phyloP scores from a whole-genome alignment of 2,797 vertebrate genomes.

The Anas georgica region DNA sequence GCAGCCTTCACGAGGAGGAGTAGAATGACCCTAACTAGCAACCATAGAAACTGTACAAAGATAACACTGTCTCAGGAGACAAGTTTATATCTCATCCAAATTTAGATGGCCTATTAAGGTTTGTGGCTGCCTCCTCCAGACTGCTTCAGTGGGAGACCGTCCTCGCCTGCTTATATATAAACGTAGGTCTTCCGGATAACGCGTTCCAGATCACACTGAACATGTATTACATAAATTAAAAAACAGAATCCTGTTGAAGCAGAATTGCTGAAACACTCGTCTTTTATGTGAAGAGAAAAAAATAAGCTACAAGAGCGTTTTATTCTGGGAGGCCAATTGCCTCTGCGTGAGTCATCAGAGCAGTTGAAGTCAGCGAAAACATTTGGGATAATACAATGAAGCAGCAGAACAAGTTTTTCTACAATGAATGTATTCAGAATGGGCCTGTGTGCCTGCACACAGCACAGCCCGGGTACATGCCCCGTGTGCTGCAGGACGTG shows the following conservation, averaged over 20 bases:
- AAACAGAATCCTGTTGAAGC: background rate
- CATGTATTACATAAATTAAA: background rate
- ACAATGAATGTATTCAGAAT: constrained; percentile 8
- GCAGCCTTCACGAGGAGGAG: background rate
- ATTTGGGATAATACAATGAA: constrained; percentile 60
- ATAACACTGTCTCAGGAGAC: constrained; percentile 19
- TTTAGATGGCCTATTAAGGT: background rate
- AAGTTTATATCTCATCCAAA: background rate
- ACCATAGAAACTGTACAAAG: background rate
- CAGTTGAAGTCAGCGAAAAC: constrained; percentile 57
- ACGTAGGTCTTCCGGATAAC: background rate
- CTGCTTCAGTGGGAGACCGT: background rate
- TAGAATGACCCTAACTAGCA: background rate
- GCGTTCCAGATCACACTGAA: background rate
- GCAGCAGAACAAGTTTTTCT: constrained; percentile 53
- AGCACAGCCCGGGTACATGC: background rate
- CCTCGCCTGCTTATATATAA: background rate
- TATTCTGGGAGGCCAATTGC: constrained; percentile 43
- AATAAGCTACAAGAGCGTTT: constrained; percentile 32
- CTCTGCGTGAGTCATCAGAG: constrained; percentile 50
- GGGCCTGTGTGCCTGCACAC: background rate
- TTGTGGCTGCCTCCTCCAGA: background rate
- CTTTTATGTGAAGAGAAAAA: background rate
- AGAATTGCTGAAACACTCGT: constrained; percentile 22
- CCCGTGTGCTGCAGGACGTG: background rate